A percentile compares a stretch with the other conserved stretches of the same genome.
These are phyloP conservation scores for Drosophila emarginata DNA, from an alignment of 2,888 invertebrate species.

Conservation along the genomic window DNA sequence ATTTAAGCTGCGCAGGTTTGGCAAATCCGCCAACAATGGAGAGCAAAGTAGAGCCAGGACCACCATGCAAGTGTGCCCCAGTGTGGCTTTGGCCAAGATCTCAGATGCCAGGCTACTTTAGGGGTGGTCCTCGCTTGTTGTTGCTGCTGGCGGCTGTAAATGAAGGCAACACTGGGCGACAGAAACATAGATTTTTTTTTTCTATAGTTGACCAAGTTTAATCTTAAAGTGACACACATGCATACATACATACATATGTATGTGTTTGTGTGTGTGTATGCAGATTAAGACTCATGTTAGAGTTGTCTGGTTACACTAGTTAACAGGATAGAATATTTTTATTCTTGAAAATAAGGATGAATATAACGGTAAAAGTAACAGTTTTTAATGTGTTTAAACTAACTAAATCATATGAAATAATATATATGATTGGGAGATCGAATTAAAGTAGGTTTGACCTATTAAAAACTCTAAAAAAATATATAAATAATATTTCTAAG, in stretches of 20 bases:
- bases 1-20: slow-evolving; percentile 55
- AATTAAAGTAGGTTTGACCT: too few species aligned
- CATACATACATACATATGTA: background rate
- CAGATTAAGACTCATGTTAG: background rate
- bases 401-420: too few species aligned
- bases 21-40: slow-evolving; percentile 66
- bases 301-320: slow-evolving; percentile 6
- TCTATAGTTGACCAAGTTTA: background rate
- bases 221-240: slow-evolving; percentile 16
- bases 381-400: too few species aligned
- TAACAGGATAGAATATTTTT: background rate
- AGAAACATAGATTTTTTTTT: slow-evolving; percentile 29
- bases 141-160: slow-evolving; percentile 57
- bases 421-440: too few species aligned
- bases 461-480: too few species aligned
- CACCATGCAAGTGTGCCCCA: slow-evolving; percentile 53
- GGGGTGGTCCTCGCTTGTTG: slow-evolving; percentile 66
- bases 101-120: slow-evolving; percentile 54
- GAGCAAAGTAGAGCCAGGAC: slow-evolving; percentile 44
- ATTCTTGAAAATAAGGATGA: too few species aligned
- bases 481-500: too few species aligned
- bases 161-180: slow-evolving; percentile 63
- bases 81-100: slow-evolving; percentile 10
- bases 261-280: background rate
- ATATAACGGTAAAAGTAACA: too few species aligned